A percentile compares a stretch with the other conserved stretches of the same genome.
These are phyloP conservation scores for Chlorops oryzae DNA, from an alignment of 1,140 invertebrate genomes.

Conservation along the genomic window DNA sequence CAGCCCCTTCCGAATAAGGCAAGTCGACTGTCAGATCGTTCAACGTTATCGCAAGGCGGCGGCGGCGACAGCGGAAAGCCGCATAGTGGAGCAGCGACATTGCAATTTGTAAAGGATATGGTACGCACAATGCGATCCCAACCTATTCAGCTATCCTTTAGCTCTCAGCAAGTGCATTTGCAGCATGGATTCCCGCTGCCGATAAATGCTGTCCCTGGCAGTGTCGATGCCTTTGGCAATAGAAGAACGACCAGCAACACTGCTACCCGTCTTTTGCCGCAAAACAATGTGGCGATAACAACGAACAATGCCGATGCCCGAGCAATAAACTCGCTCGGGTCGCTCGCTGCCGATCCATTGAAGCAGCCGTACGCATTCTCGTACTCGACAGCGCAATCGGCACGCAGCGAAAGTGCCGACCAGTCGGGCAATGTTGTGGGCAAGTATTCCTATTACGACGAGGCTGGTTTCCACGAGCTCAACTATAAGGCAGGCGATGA, in stretches of 20 bases:
- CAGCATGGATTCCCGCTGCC: not conserved
- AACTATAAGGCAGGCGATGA: slow-evolving; percentile 36
- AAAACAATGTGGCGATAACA: not conserved
- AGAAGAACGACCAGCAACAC: too few relatives aligned
- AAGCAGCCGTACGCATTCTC: slow-evolving; percentile 18
- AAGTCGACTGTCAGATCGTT: too few relatives aligned
- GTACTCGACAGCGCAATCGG: slow-evolving; percentile 52
- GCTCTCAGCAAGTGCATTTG: not conserved
- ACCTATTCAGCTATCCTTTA: slow-evolving; percentile 6
- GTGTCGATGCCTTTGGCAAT: too few relatives aligned
- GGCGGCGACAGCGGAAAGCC: not conserved
- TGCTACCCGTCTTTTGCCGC: too few relatives aligned
- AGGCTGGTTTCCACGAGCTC: slow-evolving; percentile 43
- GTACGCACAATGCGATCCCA: slow-evolving; percentile 11
- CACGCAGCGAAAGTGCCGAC: slow-evolving; percentile 62
- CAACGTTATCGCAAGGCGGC: too few relatives aligned
- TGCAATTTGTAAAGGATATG: slow-evolving; percentile 24
- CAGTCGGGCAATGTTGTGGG: slow-evolving; percentile 59
- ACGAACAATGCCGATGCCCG: not conserved
- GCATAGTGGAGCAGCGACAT: too few relatives aligned
- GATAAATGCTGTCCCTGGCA: too few relatives aligned
- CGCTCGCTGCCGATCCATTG: too few relatives aligned
- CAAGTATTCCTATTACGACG: slow-evolving; percentile 65
- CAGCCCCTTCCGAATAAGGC: too few relatives aligned
- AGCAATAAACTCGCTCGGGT: not conserved